phyloP scores from a whole-genome alignment of 2,888 invertebrate genomes.

The Plebejus argus region DNA sequence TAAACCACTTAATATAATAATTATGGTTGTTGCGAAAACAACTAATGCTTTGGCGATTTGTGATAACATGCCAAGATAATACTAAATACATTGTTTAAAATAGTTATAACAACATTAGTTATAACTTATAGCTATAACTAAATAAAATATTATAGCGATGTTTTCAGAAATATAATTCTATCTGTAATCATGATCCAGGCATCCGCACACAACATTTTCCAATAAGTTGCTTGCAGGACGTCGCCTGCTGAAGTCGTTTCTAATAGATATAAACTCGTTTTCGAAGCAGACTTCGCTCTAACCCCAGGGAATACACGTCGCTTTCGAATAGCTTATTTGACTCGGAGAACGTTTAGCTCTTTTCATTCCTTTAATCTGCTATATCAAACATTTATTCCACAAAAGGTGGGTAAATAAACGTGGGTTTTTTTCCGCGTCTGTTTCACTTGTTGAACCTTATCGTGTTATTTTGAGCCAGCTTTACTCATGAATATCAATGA shows the following conservation, averaged over 20 bases:
- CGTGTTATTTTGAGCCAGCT: not conserved
- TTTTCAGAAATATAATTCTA: not conserved
- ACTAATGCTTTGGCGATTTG: no score
- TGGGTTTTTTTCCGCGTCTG: not conserved
- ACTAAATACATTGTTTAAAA: no score
- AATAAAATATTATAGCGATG: not conserved
- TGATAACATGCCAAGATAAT: no score
- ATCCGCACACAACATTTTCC: constrained; percentile 35
- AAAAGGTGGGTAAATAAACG: constrained; percentile 5
- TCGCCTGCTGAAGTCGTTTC: constrained; percentile 46
- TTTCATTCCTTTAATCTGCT: constrained; percentile 28
- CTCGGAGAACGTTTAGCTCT: constrained; percentile 12
- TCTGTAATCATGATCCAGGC: not conserved
- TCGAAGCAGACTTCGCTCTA: constrained; percentile 41
- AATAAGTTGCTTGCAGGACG: constrained; percentile 42
- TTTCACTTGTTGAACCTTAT: constrained; percentile 2
- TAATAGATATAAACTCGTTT: constrained; percentile 47
- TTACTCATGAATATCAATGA: constrained; percentile 1
- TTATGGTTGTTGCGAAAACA: no score
- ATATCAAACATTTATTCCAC: constrained; percentile 10
- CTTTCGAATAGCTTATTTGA: constrained; percentile 28
- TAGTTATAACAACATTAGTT: not conserved
- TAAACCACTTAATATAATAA: no score
- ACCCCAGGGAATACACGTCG: constrained; percentile 39
- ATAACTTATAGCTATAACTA: no score